A percentile compares a stretch with the other conserved stretches of the same genome.
Evolutionary conservation across 2,797 vertebrate genomes (phyloP).

Genomic region (Gila robusta): DNA sequence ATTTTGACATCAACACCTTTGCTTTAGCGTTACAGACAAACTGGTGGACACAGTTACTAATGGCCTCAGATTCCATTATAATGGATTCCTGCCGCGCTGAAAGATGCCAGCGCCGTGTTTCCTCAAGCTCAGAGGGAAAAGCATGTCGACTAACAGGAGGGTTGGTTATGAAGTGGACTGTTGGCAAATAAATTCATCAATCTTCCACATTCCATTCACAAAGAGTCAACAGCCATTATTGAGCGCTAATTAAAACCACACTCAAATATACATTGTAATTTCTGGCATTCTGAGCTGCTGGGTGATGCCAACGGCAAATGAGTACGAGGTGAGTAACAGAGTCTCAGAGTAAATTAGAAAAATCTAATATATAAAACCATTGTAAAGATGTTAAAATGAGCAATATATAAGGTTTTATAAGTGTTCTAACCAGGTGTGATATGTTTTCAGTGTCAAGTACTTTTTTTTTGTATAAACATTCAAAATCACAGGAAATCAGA

Average conservation of each 20-base stretch:
- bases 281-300: slow-evolving; percentile 62
- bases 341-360: not conserved
- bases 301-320: not conserved
- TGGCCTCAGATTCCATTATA: slow-evolving; percentile 61
- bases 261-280: slow-evolving; percentile 65
- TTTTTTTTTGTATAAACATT: not conserved
- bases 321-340: not conserved
- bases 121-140: slow-evolving; percentile 62
- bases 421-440: not conserved
- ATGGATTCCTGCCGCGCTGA: slow-evolving; percentile 66
- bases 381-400: too few relatives aligned
- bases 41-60: slow-evolving; percentile 53
- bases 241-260: slow-evolving; percentile 70
- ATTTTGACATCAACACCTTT: slow-evolving; percentile 27
- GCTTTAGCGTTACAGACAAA: not conserved
- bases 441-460: not conserved
- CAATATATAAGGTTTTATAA: too few relatives aligned
- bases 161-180: slow-evolving; percentile 32
- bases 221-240: slow-evolving; percentile 74
- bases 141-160: slow-evolving; percentile 63
- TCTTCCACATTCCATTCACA: slow-evolving; percentile 71
- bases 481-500: not conserved
- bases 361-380: not conserved
- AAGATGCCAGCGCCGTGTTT: slow-evolving; percentile 59
- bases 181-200: slow-evolving; percentile 73